Evolutionary conservation across 30 jellyfish, hydroid and myxozoan genomes (phyloP).

Genomic region (Haliclystus octoradiatus): DNA sequence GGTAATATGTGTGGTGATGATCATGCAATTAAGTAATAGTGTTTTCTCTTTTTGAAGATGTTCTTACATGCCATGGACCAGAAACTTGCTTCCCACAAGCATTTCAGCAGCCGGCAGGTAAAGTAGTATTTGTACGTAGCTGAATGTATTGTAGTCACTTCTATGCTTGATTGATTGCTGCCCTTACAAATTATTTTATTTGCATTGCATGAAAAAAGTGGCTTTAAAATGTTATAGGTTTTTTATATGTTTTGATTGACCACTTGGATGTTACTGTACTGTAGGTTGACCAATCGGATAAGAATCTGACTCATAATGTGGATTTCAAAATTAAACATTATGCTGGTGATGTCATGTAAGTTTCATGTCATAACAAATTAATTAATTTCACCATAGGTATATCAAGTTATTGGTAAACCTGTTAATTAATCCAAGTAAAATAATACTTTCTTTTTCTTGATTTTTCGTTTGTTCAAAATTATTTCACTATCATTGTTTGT

Average conservation of each 20-base stretch:
- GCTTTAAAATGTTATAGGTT: too few species aligned
- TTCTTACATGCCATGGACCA: conserved; percentile 95
- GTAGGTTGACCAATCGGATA: conserved; percentile 81
- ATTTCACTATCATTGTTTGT: too few species aligned
- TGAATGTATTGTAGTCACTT: too few species aligned
- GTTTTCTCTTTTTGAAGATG: conserved; percentile 36
- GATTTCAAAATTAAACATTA: conserved; percentile 76
- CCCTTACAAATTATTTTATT: not conserved
- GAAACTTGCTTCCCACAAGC: conserved; percentile 68
- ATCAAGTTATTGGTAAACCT: too few species aligned
- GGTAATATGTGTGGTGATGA: not conserved
- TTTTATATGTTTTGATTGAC: too few species aligned
- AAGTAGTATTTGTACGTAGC: not conserved
- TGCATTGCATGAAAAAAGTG: not conserved
- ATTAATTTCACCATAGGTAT: too few species aligned
- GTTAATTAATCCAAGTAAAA: too few species aligned
- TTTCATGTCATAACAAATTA: too few species aligned
- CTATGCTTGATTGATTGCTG: too few species aligned
- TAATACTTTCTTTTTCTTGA: too few species aligned
- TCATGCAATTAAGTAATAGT: not conserved
- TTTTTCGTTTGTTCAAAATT: too few species aligned
- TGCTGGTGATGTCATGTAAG: conserved; percentile 95
- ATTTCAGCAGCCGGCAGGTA: conserved; percentile 85
- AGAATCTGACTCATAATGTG: conserved; percentile 58
- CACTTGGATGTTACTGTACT: not conserved